Evolutionary conservation across 2,113 vertebrate species (phyloP).

Genomic region (Nipponia nippon): DNA sequence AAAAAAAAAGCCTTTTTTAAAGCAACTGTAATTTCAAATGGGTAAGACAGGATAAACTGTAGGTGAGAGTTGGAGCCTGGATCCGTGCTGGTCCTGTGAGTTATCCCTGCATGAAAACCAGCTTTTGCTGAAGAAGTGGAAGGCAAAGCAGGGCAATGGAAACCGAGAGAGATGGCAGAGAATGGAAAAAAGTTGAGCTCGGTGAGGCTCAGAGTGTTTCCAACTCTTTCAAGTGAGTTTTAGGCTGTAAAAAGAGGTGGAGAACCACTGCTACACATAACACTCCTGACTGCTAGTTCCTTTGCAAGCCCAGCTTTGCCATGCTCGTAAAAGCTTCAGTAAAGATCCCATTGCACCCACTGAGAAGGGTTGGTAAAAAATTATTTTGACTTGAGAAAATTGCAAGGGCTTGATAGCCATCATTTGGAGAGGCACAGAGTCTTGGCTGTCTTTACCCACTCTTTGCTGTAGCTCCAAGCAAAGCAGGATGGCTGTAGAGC

Average conservation of each 20-base stretch:
- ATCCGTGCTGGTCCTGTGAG: background rate
- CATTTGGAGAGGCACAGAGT: rapidly evolving
- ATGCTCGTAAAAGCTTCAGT: background rate
- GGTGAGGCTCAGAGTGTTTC: background rate
- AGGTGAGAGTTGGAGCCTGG: background rate
- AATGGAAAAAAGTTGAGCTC: background rate
- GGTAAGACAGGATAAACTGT: background rate
- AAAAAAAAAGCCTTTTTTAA: background rate
- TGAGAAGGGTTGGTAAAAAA: background rate
- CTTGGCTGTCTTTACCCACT: background rate
- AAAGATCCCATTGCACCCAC: background rate
- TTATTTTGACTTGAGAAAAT: background rate
- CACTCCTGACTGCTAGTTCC: background rate
- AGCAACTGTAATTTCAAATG: background rate
- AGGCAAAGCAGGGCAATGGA: background rate
- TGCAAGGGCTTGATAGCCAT: background rate
- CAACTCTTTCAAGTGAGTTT: background rate
- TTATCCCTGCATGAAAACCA: background rate
- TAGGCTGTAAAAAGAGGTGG: background rate
- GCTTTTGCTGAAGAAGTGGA: background rate
- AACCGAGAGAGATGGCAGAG: background rate
- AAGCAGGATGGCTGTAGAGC: background rate
- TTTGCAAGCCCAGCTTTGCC: background rate
- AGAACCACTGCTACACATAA: background rate
- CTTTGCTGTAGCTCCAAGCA: background rate